A percentile compares a stretch with the other conserved stretches of the same genome.
These are phyloP conservation scores for Sphyrna mokarran DNA, from an alignment of 2,113 vertebrate genomes.

Conservation along the genomic window DNA sequence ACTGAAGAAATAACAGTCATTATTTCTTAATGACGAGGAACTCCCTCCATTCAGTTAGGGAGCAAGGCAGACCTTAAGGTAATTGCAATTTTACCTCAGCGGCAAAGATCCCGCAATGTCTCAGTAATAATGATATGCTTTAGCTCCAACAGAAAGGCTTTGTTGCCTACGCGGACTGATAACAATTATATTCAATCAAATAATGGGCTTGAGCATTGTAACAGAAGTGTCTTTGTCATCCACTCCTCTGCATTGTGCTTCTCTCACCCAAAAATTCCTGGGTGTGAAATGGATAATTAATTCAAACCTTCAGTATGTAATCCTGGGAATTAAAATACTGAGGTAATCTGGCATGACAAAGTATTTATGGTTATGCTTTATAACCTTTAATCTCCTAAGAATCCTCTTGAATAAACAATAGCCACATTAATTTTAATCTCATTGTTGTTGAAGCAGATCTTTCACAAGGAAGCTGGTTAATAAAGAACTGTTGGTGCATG, in stretches of 20 bases:
- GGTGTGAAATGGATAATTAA: constrained; percentile 10
- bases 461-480: background rate
- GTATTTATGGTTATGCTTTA: background rate
- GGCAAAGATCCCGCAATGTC: constrained; percentile 6
- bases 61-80: background rate
- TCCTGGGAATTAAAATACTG: background rate
- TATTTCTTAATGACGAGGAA: background rate
- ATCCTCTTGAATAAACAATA: constrained; percentile 2
- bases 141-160: background rate
- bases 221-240: background rate
- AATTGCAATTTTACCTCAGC: constrained; percentile 13
- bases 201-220: too few relatives aligned
- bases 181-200: constrained; percentile 7
- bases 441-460: background rate
- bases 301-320: background rate
- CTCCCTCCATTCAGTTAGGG: background rate
- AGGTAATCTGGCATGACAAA: background rate
- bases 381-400: background rate
- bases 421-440: background rate
- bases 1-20: background rate
- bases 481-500: background rate
- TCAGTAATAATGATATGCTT: background rate
- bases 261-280: background rate
- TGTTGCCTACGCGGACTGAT: background rate
- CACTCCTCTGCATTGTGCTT: background rate